A percentile compares a stretch with the other conserved stretches of the same genome.
Evolutionary conservation across 1,140 invertebrate species (phyloP).

Genomic region (Caenorhabditis inopinata): DNA sequence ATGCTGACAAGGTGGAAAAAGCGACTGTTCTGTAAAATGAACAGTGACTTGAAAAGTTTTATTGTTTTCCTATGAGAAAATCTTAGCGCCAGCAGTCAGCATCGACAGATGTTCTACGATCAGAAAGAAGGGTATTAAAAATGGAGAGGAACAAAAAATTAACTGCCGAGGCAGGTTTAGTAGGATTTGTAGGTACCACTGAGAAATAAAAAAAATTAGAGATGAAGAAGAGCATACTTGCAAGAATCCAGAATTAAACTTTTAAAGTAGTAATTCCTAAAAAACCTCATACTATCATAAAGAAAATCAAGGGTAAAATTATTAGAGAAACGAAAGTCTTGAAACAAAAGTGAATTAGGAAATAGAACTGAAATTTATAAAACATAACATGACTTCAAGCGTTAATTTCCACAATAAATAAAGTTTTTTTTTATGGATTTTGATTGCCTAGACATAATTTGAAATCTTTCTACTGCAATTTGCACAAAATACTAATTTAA

Average conservation of each 20-base stretch:
- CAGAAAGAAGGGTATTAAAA: neutral
- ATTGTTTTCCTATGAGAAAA: neutral
- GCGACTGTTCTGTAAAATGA: conserved; percentile 11
- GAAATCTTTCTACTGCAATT: neutral
- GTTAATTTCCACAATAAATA: too few relatives aligned
- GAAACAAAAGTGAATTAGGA: neutral
- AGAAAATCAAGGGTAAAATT: neutral
- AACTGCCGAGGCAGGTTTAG: conserved; percentile 23
- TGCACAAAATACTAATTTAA: neutral
- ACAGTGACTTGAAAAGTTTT: conserved; percentile 20
- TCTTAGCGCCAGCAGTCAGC: neutral
- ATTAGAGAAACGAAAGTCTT: neutral
- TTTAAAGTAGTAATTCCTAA: too few relatives aligned
- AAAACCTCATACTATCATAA: too few relatives aligned
- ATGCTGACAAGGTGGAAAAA: neutral
- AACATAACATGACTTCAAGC: too few relatives aligned
- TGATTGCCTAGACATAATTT: too few relatives aligned
- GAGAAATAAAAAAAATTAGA: neutral
- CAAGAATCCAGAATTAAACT: too few relatives aligned
- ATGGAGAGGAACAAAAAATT: neutral
- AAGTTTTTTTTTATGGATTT: too few relatives aligned
- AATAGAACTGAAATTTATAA: too few relatives aligned
- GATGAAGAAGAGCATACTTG: neutral
- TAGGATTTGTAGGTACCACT: conserved; percentile 19
- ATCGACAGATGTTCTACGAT: conserved; percentile 2